Base-by-base conservation (phyloP, 2,888 invertebrate genomes). In the Thera britannica region DNA sequence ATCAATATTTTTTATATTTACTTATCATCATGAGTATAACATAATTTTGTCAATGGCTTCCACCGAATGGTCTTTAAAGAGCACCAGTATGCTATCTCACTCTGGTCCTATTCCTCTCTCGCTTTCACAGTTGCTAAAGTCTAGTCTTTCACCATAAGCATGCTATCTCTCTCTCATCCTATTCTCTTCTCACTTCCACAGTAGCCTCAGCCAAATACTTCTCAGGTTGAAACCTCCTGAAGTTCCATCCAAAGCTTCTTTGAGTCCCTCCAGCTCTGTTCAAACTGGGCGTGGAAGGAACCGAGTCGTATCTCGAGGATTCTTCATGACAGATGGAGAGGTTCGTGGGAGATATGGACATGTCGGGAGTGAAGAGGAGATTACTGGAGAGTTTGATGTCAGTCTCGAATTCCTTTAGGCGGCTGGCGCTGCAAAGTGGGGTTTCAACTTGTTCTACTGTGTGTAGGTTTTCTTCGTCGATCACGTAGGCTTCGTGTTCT, bases 341-440 rank as follows among this genome's bases (percentile, higher is more conserved):
- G 62, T 88, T 82, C 0, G 87, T 85, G 0, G 86, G 84, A 34
- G 88, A 81, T 11, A 82, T 64, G 2, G 86, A 84, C 62, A 83
- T 70, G 52, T 63, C 58, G 2, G 87, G 85, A 1, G 85, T 79
- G 0, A 83, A 82, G 2, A 87, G 75, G 11, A 85, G 70, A 41
- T 84, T 82, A 36, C 83, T 79, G n/a, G 89, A 86, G 0, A 81
- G 79, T 54, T 90, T 89, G 57, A 92, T 80, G 76, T 91, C 90
- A 36, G 82, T 87, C 68, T 91, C 87, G 58, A 92, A 83, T 12
- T 85, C 85, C 55, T 91, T 90, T 9, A 97, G 93, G 54, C 96
- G 95, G 72, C 95, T 95, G 0, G 97, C 97, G 75, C 97, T 97
- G 87, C 97, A 97, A 1, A 97, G 94, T 0, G 97, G 97, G 0